phyloP scores from a whole-genome alignment of 2,888 invertebrate genomes.

The Drosophila limbata region DNA sequence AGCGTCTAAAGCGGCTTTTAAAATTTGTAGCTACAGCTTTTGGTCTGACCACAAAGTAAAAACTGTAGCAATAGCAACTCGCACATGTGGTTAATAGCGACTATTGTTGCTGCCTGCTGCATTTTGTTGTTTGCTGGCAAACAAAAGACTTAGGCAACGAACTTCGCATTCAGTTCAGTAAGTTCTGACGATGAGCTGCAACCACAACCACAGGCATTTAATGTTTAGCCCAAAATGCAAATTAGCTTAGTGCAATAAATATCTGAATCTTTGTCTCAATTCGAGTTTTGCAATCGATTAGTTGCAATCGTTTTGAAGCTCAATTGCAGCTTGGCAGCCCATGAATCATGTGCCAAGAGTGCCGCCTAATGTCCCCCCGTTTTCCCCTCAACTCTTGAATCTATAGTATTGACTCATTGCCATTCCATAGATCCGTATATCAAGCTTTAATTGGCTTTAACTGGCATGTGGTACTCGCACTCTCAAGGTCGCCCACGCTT shows the following conservation, averaged over 20 bases:
- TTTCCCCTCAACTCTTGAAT: background rate
- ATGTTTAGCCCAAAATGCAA: constrained; percentile 48
- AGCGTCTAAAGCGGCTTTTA: constrained; percentile 53
- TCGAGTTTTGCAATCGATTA: constrained; percentile 67
- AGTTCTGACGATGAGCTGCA: constrained; percentile 22
- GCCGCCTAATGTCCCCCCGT: constrained; percentile 1
- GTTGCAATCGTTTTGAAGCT: constrained; percentile 25
- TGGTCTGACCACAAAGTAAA: constrained; percentile 39
- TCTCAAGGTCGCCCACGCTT: constrained; percentile 50
- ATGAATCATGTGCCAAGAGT: constrained; percentile 51
- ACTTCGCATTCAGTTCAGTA: constrained; percentile 25
- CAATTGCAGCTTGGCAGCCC: constrained; percentile 31
- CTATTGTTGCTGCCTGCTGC: constrained; percentile 14
- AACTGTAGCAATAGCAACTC: constrained; percentile 42
- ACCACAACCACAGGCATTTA: constrained; percentile 48
- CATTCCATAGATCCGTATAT: constrained; percentile 57
- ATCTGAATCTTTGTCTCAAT: constrained; percentile 3
- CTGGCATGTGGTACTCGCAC: constrained; percentile 41
- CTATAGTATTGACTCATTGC: constrained; percentile 67
- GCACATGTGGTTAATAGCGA: constrained; percentile 20
- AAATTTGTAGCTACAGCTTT: constrained; percentile 52
- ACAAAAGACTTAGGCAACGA: constrained; percentile 72
- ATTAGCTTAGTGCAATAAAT: constrained; percentile 58
- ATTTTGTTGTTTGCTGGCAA: constrained; percentile 28
- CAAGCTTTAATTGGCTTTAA: constrained; percentile 67